A percentile compares a stretch with the other conserved stretches of the same genome.
Evolutionary conservation across 2,113 vertebrate genomes (phyloP).

Genomic region (Hippocampus guttulatus): DNA sequence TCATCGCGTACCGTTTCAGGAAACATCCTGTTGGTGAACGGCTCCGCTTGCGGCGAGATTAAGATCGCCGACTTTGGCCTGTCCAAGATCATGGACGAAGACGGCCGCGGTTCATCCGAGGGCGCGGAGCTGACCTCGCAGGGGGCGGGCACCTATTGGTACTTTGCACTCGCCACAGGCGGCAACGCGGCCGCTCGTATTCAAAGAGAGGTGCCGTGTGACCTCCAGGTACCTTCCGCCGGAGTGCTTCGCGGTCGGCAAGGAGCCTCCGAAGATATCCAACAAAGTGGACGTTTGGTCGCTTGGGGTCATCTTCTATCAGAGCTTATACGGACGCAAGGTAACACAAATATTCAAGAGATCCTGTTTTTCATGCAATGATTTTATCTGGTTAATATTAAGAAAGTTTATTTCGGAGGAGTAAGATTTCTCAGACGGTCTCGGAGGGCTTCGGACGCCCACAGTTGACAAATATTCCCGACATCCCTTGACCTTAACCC

Average conservation of each 20-base stretch:
- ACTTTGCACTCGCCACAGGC: background rate
- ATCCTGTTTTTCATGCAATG: no score
- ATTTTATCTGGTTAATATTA: no score
- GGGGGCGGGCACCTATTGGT: conserved; percentile 94
- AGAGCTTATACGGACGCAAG: conserved; percentile 96
- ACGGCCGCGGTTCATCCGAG: conserved; percentile 90
- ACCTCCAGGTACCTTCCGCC: conserved; percentile 86
- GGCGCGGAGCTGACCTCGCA: conserved; percentile 94
- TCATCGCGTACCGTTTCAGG: conserved; percentile 57
- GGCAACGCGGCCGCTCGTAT: no score
- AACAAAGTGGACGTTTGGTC: conserved; percentile 98
- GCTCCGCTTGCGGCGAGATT: conserved; percentile 92
- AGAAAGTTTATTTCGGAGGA: no score
- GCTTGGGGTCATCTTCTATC: conserved; percentile 94
- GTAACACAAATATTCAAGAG: conserved; percentile 53
- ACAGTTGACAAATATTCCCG: no score
- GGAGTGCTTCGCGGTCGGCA: conserved; percentile 93
- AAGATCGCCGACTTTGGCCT: conserved; percentile 96
- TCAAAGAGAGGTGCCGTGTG: background rate
- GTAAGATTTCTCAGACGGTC: no score
- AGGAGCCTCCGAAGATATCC: conserved; percentile 93
- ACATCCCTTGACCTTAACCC: no score
- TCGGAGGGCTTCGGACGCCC: no score
- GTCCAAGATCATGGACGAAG: conserved; percentile 95
- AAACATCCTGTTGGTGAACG: conserved; percentile 94